A percentile compares a stretch with the other conserved stretches of the same genome.
Evolutionary conservation across 2,888 invertebrate species (phyloP).

Genomic region (Dascillus cervinus): DNA sequence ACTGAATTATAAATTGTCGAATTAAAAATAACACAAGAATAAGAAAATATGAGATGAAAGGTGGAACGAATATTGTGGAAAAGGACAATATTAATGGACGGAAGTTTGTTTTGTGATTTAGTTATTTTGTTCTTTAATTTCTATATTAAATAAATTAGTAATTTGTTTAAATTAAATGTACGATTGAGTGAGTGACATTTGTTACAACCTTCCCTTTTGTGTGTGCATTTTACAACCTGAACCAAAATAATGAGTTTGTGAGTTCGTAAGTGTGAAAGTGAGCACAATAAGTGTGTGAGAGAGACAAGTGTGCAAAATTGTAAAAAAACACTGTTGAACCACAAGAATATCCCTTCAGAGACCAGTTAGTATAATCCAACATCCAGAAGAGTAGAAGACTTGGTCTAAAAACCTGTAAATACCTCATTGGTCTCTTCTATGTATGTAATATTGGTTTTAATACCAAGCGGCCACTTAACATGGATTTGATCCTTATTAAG

Average conservation of each 20-base stretch:
- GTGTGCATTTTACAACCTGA: too few species aligned
- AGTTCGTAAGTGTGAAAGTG: too few species aligned
- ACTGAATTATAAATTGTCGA: too few species aligned
- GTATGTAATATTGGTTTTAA: slow-evolving; percentile 91
- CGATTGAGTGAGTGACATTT: too few species aligned
- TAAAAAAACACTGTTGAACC: slow-evolving; percentile 12
- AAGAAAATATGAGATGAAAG: slow-evolving; percentile 5
- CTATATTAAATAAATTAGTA: too few species aligned
- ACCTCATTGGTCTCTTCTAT: slow-evolving; percentile 91
- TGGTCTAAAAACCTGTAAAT: slow-evolving; percentile 26
- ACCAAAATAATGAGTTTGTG: too few species aligned
- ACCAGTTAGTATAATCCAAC: slow-evolving; percentile 35
- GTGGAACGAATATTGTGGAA: slow-evolving; percentile 6
- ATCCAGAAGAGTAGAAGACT: slow-evolving; percentile 23
- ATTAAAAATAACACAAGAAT: too few species aligned
- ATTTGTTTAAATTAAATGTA: too few species aligned
- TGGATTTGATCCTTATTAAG: slow-evolving; percentile 97
- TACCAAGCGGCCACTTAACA: slow-evolving; percentile 94
- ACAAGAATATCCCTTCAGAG: too few species aligned
- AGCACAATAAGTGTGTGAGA: too few species aligned
- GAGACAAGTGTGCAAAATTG: slow-evolving; percentile 11
- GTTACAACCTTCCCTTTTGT: too few species aligned
- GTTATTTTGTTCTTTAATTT: slow-evolving; percentile 3
- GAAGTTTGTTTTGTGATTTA: slow-evolving; percentile 7
- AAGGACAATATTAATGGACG: slow-evolving; percentile 10